Base-by-base conservation (phyloP, 37 sponge, comb jelly and placozoan genomes). In the Cliona cf. orientalis region DNA sequence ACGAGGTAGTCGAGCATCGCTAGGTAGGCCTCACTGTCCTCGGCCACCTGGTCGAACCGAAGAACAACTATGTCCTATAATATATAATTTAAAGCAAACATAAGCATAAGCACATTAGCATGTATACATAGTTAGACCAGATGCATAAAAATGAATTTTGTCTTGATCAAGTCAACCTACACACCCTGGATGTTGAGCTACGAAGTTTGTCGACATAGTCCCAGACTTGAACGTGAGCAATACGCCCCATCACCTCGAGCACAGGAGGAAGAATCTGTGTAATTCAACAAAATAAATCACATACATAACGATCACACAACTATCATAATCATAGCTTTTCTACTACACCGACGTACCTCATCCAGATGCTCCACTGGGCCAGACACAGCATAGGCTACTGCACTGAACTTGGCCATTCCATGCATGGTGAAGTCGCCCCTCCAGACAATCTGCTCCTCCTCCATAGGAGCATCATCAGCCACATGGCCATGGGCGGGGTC, bases 121-220 rank as follows among this genome's bases (percentile, higher is more conserved):
- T 62, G 63, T 62, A 26, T 62, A 26, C 23, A 6, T 25, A 25
- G 29, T 62, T 12, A n/a, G 29, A 14, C 26, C 23, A 62, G 64
- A 7, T 68, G 41, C 9, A 37, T 12, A 12, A 11, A 37, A 37
- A 12, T 32, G 4, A 22, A 23, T 1, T n/a, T n/a, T n/a, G n/a
- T n/a, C n/a, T n/a, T n/a, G n/a, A n/a, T n/a, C n/a, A n/a, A n/a
- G n/a, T n/a, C n/a, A n/a, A n/a, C n/a, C n/a, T 22, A 71, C 70
- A 44, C 23, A 93, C 93, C 68, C 76, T 84, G 35, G 78, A 77
- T 9, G 73, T 46, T 3, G 86, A 79, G 58, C 63, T 65, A 33
- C 90, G 79, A 1, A 94, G 58, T 42, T 94, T 86, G 45, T 94
- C 88, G 34, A 91, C 19, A 71, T 94, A 94, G 69, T 91, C 85